Base-by-base conservation (phyloP, 2,797 vertebrate species). In the Myripristis murdjan region DNA sequence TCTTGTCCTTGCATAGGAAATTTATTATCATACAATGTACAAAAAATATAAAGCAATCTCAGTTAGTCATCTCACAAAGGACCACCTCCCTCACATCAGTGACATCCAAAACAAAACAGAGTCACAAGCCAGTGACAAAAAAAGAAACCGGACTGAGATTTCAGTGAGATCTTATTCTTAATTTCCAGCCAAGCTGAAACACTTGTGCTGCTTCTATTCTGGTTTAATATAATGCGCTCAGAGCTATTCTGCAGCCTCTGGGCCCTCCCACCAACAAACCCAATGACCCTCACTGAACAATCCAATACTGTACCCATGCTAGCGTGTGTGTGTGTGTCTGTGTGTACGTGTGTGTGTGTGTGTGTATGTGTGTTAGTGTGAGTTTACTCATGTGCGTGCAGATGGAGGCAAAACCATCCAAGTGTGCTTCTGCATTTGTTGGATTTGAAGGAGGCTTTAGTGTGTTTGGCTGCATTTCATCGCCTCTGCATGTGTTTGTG, bases 201-300 rank as follows among this genome's bases (percentile, higher is more conserved):
- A 63, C 64, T 67, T 5, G 59, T 44, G 24, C 33, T 64, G 49
- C 70, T 77, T 56, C 51, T 64, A 11, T 67, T 70, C 58, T 54
- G 76, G 77, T 55, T 73, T 64, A 77, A 64, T 61, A 59, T 41
- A 28, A 65, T 73, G 39, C 44, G 44, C 53, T 65, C 24, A 33
- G 48, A 64, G 60, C 68, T 44, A 62, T 76, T 71, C 79, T 71
- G 58, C 76, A 79, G 65, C 79, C 61, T 65, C 66, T 80, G 43
- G 75, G 76, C 77, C 85, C 73, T 55, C 90, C 87, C 87, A 85
- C 87, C 81, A 87, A 74, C 63, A 87, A 91, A 89, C 86, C 83
- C 82, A 68, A 55, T 84, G 83, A 92, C 82, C 88, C 83, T 72
- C 44, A 24, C 55, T 72, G 78, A 89, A 87, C 88, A 90, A 82